phyloP scores from a whole-genome alignment of 2,113 vertebrate genomes.

The Sebastes schlegelii region DNA sequence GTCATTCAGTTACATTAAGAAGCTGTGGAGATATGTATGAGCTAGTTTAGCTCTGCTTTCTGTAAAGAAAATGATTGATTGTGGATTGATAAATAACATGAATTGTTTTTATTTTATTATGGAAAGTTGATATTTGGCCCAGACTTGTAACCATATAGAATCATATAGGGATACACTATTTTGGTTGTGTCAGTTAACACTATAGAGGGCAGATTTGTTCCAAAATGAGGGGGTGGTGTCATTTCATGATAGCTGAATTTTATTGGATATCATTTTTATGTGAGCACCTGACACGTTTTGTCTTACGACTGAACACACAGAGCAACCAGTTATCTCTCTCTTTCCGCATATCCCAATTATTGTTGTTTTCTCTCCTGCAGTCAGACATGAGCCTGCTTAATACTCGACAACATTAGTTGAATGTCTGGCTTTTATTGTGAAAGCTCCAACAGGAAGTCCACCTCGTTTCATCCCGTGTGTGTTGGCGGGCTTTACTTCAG shows the following conservation, averaged over 20 bases:
- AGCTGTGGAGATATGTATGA: not conserved
- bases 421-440: constrained; percentile 18
- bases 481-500: not conserved
- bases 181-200: not conserved
- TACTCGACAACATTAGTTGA: not conserved
- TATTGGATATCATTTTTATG: too few species aligned
- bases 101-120: not conserved
- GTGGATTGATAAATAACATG: not conserved
- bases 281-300: too few species aligned
- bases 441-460: constrained; percentile 16
- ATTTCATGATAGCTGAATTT: too few species aligned
- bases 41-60: not conserved
- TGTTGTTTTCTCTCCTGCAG: not conserved
- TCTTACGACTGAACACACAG: too few species aligned
- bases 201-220: not conserved
- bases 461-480: fast-evolving
- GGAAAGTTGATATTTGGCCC: not conserved
- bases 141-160: not conserved
- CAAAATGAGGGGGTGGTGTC: not conserved
- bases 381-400: not conserved
- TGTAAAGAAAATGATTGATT: not conserved
- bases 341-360: too few species aligned
- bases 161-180: not conserved
- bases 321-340: too few species aligned
- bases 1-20: not conserved